A percentile compares a stretch with the other conserved stretches of the same genome.
Evolutionary conservation across 2,888 invertebrate genomes (phyloP).

Genomic region (Ormyrus rosae): DNA sequence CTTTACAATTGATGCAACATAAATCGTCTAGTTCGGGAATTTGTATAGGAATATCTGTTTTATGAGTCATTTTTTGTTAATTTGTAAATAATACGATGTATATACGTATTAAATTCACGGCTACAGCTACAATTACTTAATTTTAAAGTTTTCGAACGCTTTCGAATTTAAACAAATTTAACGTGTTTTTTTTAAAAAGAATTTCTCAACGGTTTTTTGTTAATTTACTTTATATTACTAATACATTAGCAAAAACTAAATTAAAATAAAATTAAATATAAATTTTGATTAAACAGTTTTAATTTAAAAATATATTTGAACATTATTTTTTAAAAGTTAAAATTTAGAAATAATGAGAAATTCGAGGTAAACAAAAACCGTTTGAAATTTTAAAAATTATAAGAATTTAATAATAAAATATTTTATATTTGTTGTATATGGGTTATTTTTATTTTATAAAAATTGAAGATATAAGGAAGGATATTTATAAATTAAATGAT

Average conservation of each 20-base stretch:
- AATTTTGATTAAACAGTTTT: no score
- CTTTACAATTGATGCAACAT: slow-evolving; percentile 63
- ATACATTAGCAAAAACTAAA: no score
- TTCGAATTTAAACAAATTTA: neutral
- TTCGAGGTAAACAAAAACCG: neutral
- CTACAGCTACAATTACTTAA: neutral
- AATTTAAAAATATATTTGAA: no score
- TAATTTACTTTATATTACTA: no score
- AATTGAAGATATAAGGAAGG: no score
- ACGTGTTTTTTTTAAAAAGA: no score
- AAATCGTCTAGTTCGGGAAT: slow-evolving; percentile 62
- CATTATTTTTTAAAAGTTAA: no score
- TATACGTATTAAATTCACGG: neutral
- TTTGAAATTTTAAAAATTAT: neutral
- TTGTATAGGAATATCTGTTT: slow-evolving; percentile 46
- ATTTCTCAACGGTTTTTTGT: no score
- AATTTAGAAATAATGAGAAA: no score
- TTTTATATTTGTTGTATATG: no score
- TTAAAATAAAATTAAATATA: no score
- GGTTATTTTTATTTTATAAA: neutral
- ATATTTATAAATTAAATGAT: neutral
- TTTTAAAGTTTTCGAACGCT: slow-evolving; percentile 7
- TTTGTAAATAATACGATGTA: neutral
- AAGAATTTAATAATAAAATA: neutral
- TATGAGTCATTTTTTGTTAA: slow-evolving; percentile 47